Conservation (phyloP, 2,113 vertebrate genomes). For the Triplophysa siluroides region DNA sequence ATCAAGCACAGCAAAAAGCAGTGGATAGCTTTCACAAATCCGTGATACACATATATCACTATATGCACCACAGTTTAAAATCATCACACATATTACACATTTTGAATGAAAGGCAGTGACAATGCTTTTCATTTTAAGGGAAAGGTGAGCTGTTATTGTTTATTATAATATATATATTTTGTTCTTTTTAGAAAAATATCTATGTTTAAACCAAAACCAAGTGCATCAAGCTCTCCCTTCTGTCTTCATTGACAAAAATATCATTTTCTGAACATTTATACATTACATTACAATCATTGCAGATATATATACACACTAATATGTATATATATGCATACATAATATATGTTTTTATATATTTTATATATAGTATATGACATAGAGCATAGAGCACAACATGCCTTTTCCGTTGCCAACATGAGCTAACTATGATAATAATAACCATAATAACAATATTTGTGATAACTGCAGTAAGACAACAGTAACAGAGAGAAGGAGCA, state of each 20-base stretch:
- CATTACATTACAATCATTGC: slow-evolving; percentile 76
- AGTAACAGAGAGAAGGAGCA: slow-evolving; percentile 67
- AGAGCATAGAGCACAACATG: slow-evolving; percentile 76
- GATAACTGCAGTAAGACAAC: slow-evolving; percentile 64
- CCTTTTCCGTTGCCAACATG: slow-evolving; percentile 75
- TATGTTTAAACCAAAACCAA: slow-evolving; percentile 69
- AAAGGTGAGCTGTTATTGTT: slow-evolving; percentile 61
- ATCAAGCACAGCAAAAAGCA: slow-evolving; percentile 56
- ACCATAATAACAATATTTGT: slow-evolving; percentile 66
- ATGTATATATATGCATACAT: slow-evolving; percentile 66
- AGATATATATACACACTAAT: slow-evolving; percentile 66
- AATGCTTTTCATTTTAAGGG: slow-evolving; percentile 73
- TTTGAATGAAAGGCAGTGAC: slow-evolving; percentile 75
- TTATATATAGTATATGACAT: slow-evolving; percentile 66
- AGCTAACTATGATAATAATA: slow-evolving; percentile 71
- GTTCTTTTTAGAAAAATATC: slow-evolving; percentile 78
- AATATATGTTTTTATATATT: slow-evolving; percentile 64
- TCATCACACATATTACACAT: slow-evolving; percentile 67
- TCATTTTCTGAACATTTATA: slow-evolving; percentile 77
- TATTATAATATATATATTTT: slow-evolving; percentile 62
- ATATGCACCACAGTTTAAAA: slow-evolving; percentile 49
- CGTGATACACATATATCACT: slow-evolving; percentile 61
- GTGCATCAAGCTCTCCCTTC: slow-evolving; percentile 63
- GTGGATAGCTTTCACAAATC: slow-evolving; percentile 62
- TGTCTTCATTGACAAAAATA: slow-evolving; percentile 79